These are phyloP conservation scores for Trogon surrucura DNA, from an alignment of 2,113 vertebrate species.

Conservation along the genomic window DNA sequence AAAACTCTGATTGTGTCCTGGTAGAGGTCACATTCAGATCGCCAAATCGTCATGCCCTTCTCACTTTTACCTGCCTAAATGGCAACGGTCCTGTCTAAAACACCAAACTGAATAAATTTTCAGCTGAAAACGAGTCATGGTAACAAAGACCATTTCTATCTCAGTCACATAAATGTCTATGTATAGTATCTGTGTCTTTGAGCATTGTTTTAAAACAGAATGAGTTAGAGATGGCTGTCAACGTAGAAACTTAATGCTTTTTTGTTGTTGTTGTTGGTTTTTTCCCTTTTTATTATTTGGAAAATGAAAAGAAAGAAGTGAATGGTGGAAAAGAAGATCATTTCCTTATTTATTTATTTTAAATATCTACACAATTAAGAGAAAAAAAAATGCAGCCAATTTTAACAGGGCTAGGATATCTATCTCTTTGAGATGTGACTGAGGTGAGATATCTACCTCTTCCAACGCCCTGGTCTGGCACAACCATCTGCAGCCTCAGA, in stretches of 20 bases:
- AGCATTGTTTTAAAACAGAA: background rate
- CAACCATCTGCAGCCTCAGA: background rate
- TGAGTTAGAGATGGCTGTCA: background rate
- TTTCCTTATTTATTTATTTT: background rate
- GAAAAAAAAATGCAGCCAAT: background rate
- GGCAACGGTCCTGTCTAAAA: background rate
- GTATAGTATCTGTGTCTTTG: background rate
- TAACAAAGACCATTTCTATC: background rate
- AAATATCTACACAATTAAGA: background rate
- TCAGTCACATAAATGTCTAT: background rate
- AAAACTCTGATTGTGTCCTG: background rate
- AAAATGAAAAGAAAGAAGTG: background rate
- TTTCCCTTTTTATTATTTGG: background rate
- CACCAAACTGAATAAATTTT: background rate
- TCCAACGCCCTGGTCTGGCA: rapidly evolving
- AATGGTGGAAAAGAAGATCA: background rate
- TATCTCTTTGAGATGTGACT: background rate
- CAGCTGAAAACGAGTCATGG: background rate
- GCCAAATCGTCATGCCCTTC: background rate
- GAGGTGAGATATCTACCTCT: no score
- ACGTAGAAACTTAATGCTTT: background rate
- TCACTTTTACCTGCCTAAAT: background rate
- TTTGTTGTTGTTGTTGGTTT: no score
- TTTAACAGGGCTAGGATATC: background rate
- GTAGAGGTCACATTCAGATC: background rate